phyloP scores from a whole-genome alignment of 2,113 vertebrate species.

The Lagenorhynchus albirostris region DNA sequence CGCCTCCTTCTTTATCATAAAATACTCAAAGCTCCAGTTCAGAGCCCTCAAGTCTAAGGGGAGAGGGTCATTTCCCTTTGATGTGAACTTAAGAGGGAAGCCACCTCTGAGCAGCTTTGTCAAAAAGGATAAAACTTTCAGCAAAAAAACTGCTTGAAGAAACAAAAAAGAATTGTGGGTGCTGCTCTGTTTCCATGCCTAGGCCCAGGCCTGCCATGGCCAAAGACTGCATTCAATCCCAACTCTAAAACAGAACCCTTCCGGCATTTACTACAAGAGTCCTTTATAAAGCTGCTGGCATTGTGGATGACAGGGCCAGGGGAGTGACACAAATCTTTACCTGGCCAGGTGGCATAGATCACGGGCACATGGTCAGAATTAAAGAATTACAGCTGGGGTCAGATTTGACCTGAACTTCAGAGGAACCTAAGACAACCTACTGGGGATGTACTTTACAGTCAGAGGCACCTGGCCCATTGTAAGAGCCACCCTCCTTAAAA shows the following conservation, averaged over 20 bases:
- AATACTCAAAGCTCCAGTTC: neutral
- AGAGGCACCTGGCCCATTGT: neutral
- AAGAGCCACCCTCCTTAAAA: neutral
- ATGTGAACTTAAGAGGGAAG: neutral
- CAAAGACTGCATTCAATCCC: neutral
- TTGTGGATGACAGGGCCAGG: neutral
- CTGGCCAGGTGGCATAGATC: neutral
- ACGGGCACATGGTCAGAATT: fast-evolving
- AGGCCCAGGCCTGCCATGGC: neutral
- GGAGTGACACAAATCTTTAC: neutral
- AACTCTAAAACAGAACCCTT: neutral
- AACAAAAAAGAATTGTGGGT: neutral
- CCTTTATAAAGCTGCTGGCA: neutral
- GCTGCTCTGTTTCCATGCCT: neutral
- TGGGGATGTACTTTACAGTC: neutral
- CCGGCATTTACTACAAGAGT: neutral
- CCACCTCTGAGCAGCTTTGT: neutral
- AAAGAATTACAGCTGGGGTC: neutral
- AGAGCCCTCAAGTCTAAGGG: neutral
- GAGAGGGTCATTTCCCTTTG: neutral
- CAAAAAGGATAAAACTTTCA: neutral
- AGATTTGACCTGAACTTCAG: neutral
- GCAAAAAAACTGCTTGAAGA: neutral
- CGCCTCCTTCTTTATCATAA: neutral
- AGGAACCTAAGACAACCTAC: neutral